A percentile compares a stretch with the other conserved stretches of the same genome.
Evolutionary conservation across 2,888 invertebrate genomes (phyloP).

Genomic region (Cryptops parisi): DNA sequence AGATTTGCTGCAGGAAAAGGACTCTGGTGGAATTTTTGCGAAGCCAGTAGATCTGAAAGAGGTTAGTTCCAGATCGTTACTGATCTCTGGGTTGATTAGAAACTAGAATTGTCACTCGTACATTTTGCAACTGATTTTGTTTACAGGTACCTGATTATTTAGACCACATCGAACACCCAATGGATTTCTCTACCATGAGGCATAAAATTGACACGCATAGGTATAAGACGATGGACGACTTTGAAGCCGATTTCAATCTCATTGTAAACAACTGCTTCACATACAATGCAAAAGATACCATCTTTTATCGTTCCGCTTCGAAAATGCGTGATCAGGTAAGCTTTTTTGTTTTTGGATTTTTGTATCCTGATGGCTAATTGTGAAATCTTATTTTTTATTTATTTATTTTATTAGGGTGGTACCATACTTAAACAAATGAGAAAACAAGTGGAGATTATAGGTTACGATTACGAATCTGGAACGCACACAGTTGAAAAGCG

Average conservation of each 20-base stretch:
- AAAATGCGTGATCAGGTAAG: constrained; percentile 63
- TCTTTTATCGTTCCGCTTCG: constrained; percentile 78
- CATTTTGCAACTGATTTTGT: too few species aligned
- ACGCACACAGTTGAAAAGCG: constrained; percentile 23
- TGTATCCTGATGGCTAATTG: too few species aligned
- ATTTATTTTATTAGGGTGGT: constrained; percentile 40
- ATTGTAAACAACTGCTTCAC: constrained; percentile 92
- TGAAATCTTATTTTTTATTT: neutral
- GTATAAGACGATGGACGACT: constrained; percentile 56
- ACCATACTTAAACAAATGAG: constrained; percentile 62
- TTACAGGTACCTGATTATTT: constrained; percentile 77
- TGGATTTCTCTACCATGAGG: constrained; percentile 82
- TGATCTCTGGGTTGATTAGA: too few species aligned
- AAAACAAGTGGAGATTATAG: constrained; percentile 51
- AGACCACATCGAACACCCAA: constrained; percentile 65
- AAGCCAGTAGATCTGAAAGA: constrained; percentile 70
- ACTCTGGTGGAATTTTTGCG: constrained; percentile 73
- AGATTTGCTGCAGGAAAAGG: constrained; percentile 59
- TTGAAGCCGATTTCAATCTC: constrained; percentile 82
- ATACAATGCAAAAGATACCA: constrained; percentile 89
- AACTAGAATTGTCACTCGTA: too few species aligned
- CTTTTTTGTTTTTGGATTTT: constrained; percentile 1
- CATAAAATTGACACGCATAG: constrained; percentile 34
- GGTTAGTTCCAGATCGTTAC: constrained; percentile 23
- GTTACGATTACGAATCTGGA: constrained; percentile 38